phyloP scores from a whole-genome alignment of 2,888 invertebrate genomes.

The Epinotia demarniana region DNA sequence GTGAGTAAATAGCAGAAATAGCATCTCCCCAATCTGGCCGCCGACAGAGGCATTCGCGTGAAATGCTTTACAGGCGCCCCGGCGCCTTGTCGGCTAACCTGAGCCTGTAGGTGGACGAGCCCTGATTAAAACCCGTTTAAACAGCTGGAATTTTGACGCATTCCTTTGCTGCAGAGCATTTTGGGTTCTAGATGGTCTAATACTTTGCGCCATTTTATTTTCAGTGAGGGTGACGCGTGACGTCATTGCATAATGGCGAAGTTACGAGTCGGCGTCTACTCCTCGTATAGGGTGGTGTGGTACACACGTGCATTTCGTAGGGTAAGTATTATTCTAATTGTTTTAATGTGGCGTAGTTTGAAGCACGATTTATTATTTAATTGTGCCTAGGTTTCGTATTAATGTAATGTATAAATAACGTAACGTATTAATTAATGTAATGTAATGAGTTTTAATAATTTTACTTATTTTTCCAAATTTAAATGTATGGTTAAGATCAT shows the following conservation, averaged over 20 bases:
- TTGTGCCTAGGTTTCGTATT: not conserved
- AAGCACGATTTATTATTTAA: not conserved
- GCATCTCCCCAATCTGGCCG: not conserved
- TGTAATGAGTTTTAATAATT: too few relatives aligned
- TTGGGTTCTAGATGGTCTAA: conserved; percentile 51
- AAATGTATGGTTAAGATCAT: too few relatives aligned
- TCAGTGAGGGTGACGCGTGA: conserved; percentile 41
- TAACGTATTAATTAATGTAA: too few relatives aligned
- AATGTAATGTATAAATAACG: too few relatives aligned
- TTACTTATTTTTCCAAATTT: too few relatives aligned
- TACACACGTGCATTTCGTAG: conserved; percentile 64
- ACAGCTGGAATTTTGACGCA: conserved; percentile 17
- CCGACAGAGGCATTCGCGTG: conserved; percentile 7
- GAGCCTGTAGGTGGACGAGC: not conserved
- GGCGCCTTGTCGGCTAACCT: not conserved
- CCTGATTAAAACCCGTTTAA: conserved; percentile 26
- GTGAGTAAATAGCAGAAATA: conserved; percentile 19
- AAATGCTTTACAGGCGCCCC: conserved; percentile 2
- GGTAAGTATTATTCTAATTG: conserved; percentile 50
- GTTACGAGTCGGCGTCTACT: conserved; percentile 67
- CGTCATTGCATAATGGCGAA: conserved; percentile 53
- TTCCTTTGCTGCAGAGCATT: conserved; percentile 13
- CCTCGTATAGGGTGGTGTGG: conserved; percentile 53
- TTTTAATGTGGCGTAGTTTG: not conserved
- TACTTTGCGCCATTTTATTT: conserved; percentile 47